These are phyloP conservation scores for Muscina levida DNA, from an alignment of 2,888 invertebrate species.

Conservation along the genomic window DNA sequence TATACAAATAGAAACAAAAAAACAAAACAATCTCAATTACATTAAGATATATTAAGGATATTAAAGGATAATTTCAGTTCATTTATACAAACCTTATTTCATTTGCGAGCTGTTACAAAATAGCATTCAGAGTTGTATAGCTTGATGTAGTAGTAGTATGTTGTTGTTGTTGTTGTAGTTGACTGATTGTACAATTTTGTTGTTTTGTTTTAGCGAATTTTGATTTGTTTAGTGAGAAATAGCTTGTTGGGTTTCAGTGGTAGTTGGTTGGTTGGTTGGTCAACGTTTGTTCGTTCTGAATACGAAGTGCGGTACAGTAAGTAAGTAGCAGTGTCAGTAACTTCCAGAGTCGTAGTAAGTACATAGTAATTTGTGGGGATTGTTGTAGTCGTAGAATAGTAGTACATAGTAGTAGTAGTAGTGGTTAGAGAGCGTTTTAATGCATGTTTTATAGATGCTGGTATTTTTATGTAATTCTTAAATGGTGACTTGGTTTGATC, in stretches of 20 bases:
- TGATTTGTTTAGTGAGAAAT: conserved; percentile 5
- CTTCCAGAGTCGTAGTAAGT: no score
- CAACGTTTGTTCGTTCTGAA: neutral
- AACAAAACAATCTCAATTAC: no score
- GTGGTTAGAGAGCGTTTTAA: conserved; percentile 40
- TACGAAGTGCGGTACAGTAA: neutral
- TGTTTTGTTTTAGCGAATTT: conserved; percentile 33
- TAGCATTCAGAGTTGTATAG: conserved; percentile 47
- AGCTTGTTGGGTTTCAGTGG: neutral
- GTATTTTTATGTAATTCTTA: conserved; percentile 48
- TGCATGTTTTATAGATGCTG: conserved; percentile 48
- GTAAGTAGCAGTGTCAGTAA: conserved; percentile 34
- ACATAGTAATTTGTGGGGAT: no score
- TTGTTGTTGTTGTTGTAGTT: conserved; percentile 33
- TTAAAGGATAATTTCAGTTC: conserved; percentile 16
- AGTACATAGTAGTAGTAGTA: conserved; percentile 41
- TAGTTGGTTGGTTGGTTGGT: conserved; percentile 14
- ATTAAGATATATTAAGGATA: neutral
- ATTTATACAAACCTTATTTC: conserved; percentile 67
- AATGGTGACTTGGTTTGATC: conserved; percentile 49
- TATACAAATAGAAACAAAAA: no score
- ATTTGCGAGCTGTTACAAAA: conserved; percentile 63
- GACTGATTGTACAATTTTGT: conserved; percentile 27
- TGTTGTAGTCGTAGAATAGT: neutral
- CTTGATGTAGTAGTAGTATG: conserved; percentile 23